Evolutionary conservation across 2,113 vertebrate species (phyloP), one percentile per base, ranked within the genome.

Genomic region (Tricholaema leucomelas): DNA sequence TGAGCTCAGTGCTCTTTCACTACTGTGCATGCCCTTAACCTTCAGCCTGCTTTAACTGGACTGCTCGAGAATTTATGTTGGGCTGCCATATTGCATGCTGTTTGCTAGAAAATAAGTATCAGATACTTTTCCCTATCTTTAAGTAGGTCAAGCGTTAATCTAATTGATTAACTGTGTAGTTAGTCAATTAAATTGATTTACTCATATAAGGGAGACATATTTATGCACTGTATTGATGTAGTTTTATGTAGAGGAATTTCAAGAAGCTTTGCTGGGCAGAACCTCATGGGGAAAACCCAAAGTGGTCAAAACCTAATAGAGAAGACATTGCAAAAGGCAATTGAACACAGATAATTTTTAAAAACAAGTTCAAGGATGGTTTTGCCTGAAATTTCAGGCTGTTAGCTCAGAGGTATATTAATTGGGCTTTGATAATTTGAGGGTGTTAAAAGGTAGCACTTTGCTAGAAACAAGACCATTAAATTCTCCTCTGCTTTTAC

Each of bases 101-200:
- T 36, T 80, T 89, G 80, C 65, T 75, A 60, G 35, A 87, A 85
- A 94, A 61, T 36, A 80, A 42, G 15, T 80, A 36, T 66, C 35
- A 61, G 13, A 67, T 83, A 72, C 31, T 86, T 85, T 72, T 15
- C 31, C n/a, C 88, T 80, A 3, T 89, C 56, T 92, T 80, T 73
- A 93, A 87, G 72, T 94, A 96, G 95, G 91, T 89, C 84, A 95
- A 33, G 74, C 28, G 0, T 96, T 91, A 92, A 85, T 87, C 35
- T 77, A 77, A 89, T 89, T 80, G 78, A 94, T 94, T 91, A 89
- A 46, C 52, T 92, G 66, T 35, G 40, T 70, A 87, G 59, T 20
- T 48, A 54, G 75, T 88, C 88, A 94, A 3, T 91, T 90, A 84
- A 59, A 92, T 92, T 54, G 81, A 91, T 92, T 81, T 59, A 36